Percentiles rank a stretch among this genome's conserved stretches.
Evolutionary conservation across 1,140 invertebrate genomes (phyloP).

Genomic region (Tetranychus cinnabarinus): DNA sequence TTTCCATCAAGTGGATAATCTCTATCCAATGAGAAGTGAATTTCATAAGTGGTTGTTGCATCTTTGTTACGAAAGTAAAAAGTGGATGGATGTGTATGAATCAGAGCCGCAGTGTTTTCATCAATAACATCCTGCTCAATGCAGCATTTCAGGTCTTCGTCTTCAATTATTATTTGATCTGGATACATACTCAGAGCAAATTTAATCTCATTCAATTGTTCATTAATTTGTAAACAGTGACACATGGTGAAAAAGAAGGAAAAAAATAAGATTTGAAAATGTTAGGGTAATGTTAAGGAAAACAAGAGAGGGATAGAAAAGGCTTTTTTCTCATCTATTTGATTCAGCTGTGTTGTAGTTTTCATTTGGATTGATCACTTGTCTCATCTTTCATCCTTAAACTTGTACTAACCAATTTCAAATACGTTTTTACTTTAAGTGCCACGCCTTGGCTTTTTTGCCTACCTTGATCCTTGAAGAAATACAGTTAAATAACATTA

Average conservation of each 20-base stretch:
- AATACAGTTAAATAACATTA: too few relatives aligned
- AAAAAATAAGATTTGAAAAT: background rate
- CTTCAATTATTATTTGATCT: background rate
- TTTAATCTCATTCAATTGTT: background rate
- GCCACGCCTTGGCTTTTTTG: too few relatives aligned
- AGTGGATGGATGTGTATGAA: background rate
- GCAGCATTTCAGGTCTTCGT: background rate
- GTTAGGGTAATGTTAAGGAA: background rate
- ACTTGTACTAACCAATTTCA: too few relatives aligned
- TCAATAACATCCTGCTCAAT: background rate
- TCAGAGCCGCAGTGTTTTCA: background rate
- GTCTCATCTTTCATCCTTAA: too few relatives aligned
- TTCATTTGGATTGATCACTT: too few relatives aligned
- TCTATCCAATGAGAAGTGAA: background rate
- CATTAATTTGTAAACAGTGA: background rate
- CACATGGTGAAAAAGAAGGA: background rate
- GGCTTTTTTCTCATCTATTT: background rate
- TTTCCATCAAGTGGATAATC: background rate
- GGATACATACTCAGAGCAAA: background rate
- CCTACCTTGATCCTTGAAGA: too few relatives aligned
- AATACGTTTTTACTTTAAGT: too few relatives aligned
- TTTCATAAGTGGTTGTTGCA: background rate
- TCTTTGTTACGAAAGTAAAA: background rate
- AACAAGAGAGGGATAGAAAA: background rate
- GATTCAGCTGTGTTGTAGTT: too few relatives aligned